phyloP scores from a whole-genome alignment of 2,113 vertebrate genomes.

The Cyanoderma ruficeps region DNA sequence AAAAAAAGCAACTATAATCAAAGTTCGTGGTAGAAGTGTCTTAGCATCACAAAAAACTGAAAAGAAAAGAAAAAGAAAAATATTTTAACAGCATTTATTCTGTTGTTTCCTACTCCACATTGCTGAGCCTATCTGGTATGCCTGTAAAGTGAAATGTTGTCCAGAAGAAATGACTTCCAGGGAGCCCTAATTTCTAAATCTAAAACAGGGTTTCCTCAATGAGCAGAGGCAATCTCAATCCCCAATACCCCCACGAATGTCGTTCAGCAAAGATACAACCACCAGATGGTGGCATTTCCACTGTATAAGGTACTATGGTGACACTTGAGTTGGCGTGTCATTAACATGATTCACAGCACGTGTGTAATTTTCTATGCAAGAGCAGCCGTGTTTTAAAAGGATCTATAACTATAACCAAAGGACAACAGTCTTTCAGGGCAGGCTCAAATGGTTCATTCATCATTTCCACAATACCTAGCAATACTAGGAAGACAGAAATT shows the following conservation, averaged over 20 bases:
- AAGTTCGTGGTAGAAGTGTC: neutral
- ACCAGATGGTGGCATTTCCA: slow-evolving; percentile 74
- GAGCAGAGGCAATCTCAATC: slow-evolving; percentile 7
- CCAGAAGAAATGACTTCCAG: slow-evolving; percentile 3
- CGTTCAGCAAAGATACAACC: slow-evolving; percentile 38
- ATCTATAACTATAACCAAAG: neutral
- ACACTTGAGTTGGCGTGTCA: neutral
- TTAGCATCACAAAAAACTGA: neutral
- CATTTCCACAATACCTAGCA: neutral
- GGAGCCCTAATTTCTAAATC: slow-evolving; percentile 50
- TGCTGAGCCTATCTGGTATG: neutral
- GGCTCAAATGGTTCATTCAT: neutral
- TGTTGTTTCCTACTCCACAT: neutral
- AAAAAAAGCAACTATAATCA: neutral
- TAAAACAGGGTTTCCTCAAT: slow-evolving; percentile 17
- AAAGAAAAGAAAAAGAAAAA: no score
- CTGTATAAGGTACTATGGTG: neutral
- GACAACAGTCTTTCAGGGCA: neutral
- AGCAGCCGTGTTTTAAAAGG: neutral
- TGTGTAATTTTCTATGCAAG: neutral
- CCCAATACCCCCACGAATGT: neutral
- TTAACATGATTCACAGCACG: neutral
- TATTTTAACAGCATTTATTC: neutral
- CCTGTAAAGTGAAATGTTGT: neutral
- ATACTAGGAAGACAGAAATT: neutral